Conservation (phyloP, 2,797 vertebrate species). For the Acanthurus tractus region DNA sequence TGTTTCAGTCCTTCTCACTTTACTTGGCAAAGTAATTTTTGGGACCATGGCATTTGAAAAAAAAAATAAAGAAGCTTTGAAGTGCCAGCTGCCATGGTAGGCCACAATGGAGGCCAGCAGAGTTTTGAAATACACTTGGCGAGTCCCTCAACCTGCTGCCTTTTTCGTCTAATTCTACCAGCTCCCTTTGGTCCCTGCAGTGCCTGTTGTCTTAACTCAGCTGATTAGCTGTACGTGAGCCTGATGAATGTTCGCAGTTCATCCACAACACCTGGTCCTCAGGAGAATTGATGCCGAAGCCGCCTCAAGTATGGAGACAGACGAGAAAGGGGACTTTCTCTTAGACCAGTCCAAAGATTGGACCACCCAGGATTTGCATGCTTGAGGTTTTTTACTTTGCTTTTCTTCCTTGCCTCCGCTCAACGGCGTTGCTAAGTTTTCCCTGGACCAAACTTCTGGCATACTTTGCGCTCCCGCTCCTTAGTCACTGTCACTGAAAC, state of each 20-base stretch:
- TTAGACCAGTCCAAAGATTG: conserved; percentile 62
- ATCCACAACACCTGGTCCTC: conserved; percentile 80
- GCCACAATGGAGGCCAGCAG: conserved; percentile 77
- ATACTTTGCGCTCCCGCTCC: conserved; percentile 68
- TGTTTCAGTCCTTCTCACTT: conserved; percentile 60
- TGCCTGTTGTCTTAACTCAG: conserved; percentile 71
- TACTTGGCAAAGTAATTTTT: conserved; percentile 62
- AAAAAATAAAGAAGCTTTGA: conserved; percentile 61
- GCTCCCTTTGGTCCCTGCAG: conserved; percentile 44
- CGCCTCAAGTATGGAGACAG: conserved; percentile 70
- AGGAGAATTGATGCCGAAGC: conserved; percentile 60
- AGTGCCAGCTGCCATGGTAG: conserved; percentile 78
- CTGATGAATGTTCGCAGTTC: conserved; percentile 83
- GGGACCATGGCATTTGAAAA: conserved; percentile 69
- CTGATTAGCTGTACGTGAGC: conserved; percentile 81
- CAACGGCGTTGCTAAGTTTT: conserved; percentile 75
- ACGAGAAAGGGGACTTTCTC: conserved; percentile 75
- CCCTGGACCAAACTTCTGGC: conserved; percentile 79
- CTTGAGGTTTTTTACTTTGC: conserved; percentile 81
- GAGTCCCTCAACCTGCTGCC: conserved; percentile 53
- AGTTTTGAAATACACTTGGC: conserved; percentile 75
- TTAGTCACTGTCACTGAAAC: conserved; percentile 84
- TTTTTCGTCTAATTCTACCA: conserved; percentile 69
- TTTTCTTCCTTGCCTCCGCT: conserved; percentile 79
- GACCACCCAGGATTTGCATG: conserved; percentile 84